A percentile compares a stretch with the other conserved stretches of the same genome.
Evolutionary conservation across 2,888 invertebrate genomes (phyloP).

Genomic region (Patella pellucida): DNA sequence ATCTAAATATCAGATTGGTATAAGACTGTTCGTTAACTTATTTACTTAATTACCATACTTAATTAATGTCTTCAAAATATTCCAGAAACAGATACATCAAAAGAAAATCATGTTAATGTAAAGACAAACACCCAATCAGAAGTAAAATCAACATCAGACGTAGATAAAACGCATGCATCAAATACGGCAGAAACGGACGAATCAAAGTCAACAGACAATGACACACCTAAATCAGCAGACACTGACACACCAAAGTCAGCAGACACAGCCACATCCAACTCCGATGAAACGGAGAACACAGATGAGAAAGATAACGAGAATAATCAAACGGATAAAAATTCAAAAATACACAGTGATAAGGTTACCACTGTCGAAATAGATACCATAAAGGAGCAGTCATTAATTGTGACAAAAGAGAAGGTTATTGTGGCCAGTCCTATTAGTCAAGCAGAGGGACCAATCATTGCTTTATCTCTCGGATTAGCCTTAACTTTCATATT

Average conservation of each 20-base stretch:
- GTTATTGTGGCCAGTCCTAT: constrained; percentile 48
- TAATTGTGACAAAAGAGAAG: constrained; percentile 28
- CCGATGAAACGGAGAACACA: background rate
- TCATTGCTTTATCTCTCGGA: constrained; percentile 74
- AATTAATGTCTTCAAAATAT: no score
- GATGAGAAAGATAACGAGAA: constrained; percentile 8
- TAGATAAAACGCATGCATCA: no score
- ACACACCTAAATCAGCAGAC: background rate
- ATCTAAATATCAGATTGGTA: no score
- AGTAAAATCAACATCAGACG: no score
- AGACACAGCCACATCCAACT: background rate
- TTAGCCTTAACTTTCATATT: constrained; percentile 85
- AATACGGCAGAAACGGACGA: no score
- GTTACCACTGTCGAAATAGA: constrained; percentile 8
- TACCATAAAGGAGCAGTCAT: constrained; percentile 15
- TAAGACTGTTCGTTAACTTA: no score
- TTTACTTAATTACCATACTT: no score
- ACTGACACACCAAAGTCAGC: background rate
- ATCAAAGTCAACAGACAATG: background rate
- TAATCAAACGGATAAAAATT: constrained; percentile 20
- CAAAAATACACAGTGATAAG: constrained; percentile 15
- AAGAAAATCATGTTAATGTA: no score
- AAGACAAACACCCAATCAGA: no score
- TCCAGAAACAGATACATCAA: no score
- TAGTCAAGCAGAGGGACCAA: constrained; percentile 60